Evolutionary conservation across 2,113 vertebrate species (phyloP).

Genomic region (Elaphurus davidianus): DNA sequence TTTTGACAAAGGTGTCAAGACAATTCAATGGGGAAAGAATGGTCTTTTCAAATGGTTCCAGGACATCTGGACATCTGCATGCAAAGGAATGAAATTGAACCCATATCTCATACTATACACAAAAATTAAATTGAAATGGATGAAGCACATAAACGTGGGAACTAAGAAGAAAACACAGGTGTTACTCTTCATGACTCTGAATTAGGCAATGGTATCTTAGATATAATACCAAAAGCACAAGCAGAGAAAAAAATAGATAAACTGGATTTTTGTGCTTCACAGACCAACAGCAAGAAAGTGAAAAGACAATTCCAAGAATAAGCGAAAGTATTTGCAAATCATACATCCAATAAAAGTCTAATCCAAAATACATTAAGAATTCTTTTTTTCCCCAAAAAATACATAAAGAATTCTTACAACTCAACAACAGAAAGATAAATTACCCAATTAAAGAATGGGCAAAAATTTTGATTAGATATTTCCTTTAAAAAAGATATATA

Average conservation of each 20-base stretch:
- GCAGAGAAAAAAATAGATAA: neutral
- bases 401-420: neutral
- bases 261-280: neutral
- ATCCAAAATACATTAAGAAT: neutral
- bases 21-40: neutral
- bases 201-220: neutral
- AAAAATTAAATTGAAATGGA: constrained; percentile 1
- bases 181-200: neutral
- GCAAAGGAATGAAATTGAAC: neutral
- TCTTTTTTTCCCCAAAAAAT: neutral
- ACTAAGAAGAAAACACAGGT: neutral
- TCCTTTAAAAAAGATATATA: neutral
- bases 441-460: neutral
- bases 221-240: neutral
- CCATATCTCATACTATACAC: neutral
- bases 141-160: neutral
- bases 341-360: neutral
- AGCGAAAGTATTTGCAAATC: constrained; percentile 11
- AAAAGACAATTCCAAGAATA: neutral
- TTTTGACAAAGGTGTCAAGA: constrained; percentile 5
- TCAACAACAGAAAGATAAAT: constrained; percentile 24
- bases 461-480: neutral
- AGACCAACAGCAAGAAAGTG: neutral
- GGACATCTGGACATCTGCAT: neutral
- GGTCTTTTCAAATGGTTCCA: neutral